These are phyloP conservation scores for Pachypeltis micranthus DNA, from an alignment of 1,140 invertebrate species.

Conservation along the genomic window DNA sequence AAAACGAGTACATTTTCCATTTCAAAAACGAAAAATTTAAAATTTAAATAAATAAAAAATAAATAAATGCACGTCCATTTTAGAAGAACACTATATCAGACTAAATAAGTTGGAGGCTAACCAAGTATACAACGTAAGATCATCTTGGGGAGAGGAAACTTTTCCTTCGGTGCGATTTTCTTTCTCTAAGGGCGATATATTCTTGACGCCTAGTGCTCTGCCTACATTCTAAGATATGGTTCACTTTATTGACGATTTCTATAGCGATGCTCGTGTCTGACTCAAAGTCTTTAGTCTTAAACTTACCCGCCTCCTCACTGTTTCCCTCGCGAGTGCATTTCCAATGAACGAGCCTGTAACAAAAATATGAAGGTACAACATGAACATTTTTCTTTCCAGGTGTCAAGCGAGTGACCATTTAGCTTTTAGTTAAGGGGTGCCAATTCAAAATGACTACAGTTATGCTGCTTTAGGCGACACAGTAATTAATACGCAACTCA, in stretches of 20 bases:
- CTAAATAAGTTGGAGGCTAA: slow-evolving; percentile 7
- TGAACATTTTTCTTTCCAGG: neutral
- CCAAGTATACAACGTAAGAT: slow-evolving; percentile 19
- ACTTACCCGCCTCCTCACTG: slow-evolving; percentile 38
- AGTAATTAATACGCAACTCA: no score
- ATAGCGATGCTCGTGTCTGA: slow-evolving; percentile 57
- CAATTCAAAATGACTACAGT: no score
- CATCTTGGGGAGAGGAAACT: slow-evolving; percentile 38
- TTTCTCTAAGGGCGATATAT: slow-evolving; percentile 49
- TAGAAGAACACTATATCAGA: slow-evolving; percentile 10
- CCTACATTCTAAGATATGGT: slow-evolving; percentile 70
- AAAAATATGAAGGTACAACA: slow-evolving; percentile 3
- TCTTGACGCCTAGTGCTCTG: slow-evolving; percentile 60
- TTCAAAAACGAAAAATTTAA: neutral
- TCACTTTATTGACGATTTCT: slow-evolving; percentile 77
- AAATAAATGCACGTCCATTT: slow-evolving; percentile 7
- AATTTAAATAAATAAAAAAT: neutral
- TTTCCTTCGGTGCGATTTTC: slow-evolving; percentile 45
- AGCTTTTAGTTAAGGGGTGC: no score
- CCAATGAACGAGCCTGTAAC: slow-evolving; percentile 23
- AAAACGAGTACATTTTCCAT: neutral
- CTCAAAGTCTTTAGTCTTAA: slow-evolving; percentile 81
- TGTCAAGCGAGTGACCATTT: no score
- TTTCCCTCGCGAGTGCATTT: slow-evolving; percentile 24
- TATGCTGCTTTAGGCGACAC: no score